Evolutionary conservation across 2,113 vertebrate genomes (phyloP).

Genomic region (Orycteropus afer): DNA sequence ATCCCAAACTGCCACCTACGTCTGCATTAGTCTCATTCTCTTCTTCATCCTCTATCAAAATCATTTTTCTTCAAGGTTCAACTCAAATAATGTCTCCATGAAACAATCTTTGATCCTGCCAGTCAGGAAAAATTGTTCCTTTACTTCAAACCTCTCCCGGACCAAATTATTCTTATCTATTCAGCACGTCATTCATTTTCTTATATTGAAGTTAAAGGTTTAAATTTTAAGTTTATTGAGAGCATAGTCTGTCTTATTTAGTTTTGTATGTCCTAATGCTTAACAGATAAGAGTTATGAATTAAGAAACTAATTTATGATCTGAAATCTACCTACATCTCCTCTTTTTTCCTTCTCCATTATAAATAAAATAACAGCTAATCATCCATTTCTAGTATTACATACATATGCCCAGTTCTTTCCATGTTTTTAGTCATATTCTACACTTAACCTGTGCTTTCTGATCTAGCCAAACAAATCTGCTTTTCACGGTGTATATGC

Average conservation of each 20-base stretch:
- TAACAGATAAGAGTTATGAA: not conserved
- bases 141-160: not conserved
- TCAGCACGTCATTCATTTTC: slow-evolving; percentile 3
- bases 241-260: not conserved
- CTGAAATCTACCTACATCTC: not conserved
- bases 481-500: not conserved
- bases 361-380: not conserved
- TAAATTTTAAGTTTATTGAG: slow-evolving; percentile 23
- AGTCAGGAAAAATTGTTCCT: not conserved
- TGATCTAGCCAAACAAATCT: not conserved
- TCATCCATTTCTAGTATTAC: not conserved
- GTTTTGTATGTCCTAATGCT: not conserved
- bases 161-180: not conserved
- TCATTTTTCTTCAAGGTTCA: not conserved
- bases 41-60: not conserved
- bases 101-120: not conserved
- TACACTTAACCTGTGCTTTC: not conserved
- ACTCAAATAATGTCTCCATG: not conserved
- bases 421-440: not conserved
- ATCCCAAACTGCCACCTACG: not conserved
- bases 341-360: not conserved
- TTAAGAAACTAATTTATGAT: not conserved
- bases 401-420: not conserved
- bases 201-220: not conserved
- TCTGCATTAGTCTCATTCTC: not conserved